Base-by-base conservation (phyloP, 2,797 vertebrate genomes). In the Podarcis lilfordi region DNA sequence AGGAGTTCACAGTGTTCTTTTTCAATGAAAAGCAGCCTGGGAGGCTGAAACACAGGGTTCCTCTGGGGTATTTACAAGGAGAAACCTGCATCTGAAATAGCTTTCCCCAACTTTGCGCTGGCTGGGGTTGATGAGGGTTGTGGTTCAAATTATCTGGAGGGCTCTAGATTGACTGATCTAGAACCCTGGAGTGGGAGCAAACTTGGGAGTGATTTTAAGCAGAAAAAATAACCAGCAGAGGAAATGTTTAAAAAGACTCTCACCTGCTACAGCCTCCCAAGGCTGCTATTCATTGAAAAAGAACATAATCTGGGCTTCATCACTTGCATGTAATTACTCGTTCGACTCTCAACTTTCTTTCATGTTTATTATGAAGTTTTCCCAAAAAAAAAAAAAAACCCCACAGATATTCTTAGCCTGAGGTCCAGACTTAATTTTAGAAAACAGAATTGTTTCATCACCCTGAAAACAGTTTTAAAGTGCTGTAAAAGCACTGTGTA, bases 401-500 rank as follows among this genome's bases (percentile, higher is more conserved):
- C 21, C 74, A 27, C 15, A 64, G 17, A 23, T 87, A 4, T 85
- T 85, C 83, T 89, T 45, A n/a, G 19, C 43, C 35, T 3, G n/a
- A 81, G 27, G n/a, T 76, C 32, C 13, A 27, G 71, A 25, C 59
- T 59, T 89, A 85, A 75, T 94, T 89, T 89, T 95, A 93, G 92
- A 93, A 88, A 86, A 89, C 89, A 68, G 76, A 84, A 91, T 90
- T 89, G 55, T 71, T 89, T 59, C 61, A 45, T 83, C 91, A 92
- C 93, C 87, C 89, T 68, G 84, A 87, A 85, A 89, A 86, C 82
- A 85, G 82, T 78, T 85, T 90, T 90, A 89, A 85, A 84, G 90
- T 80, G 91, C 89, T 89, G 88, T 93, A 89, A 91, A 96, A 94
- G 88, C 85, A 86, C 69, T 87, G 68, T 84, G 89, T 93, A 94